phyloP scores from a whole-genome alignment of 2,888 invertebrate species.

The Toxonevra muliebris region DNA sequence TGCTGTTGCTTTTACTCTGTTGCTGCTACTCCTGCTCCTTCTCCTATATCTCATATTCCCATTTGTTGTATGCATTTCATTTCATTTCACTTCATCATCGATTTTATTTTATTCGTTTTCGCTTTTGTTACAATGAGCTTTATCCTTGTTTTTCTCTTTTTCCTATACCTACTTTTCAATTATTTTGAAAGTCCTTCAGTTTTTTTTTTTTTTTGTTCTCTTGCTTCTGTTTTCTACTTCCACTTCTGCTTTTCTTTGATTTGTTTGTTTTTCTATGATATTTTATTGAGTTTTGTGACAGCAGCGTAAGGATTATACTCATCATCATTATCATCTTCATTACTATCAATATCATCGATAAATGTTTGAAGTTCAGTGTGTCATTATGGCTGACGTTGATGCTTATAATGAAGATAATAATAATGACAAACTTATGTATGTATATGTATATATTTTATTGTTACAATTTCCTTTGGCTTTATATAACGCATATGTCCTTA shows the following conservation, averaged over 20 bases:
- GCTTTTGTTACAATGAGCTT: slow-evolving; percentile 9
- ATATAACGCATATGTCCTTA: no score
- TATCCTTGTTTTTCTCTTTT: slow-evolving; percentile 8
- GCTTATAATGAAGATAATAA: no score
- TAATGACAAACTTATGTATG: not conserved
- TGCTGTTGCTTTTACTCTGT: not conserved
- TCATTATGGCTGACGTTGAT: slow-evolving; percentile 33
- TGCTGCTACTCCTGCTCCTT: not conserved
- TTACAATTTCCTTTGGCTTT: no score
- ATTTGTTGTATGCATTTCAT: slow-evolving; percentile 4
- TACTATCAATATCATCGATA: not conserved
- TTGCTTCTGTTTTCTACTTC: not conserved
- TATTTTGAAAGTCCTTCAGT: slow-evolving; percentile 41
- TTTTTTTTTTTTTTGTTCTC: not conserved
- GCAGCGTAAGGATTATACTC: slow-evolving; percentile 22
- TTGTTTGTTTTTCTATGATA: slow-evolving; percentile 27
- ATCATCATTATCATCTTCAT: slow-evolving; percentile 22
- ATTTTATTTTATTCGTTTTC: slow-evolving; percentile 30
- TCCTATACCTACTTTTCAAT: slow-evolving; percentile 29
- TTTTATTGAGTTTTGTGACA: slow-evolving; percentile 32
- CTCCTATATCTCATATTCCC: slow-evolving; percentile 7
- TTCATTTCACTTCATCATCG: slow-evolving; percentile 12
- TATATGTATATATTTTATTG: not conserved
- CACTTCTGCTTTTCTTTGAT: slow-evolving; percentile 1
- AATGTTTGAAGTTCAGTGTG: slow-evolving; percentile 37